phyloP scores from a whole-genome alignment of 2,888 invertebrate genomes.

The Xylocampa areola region DNA sequence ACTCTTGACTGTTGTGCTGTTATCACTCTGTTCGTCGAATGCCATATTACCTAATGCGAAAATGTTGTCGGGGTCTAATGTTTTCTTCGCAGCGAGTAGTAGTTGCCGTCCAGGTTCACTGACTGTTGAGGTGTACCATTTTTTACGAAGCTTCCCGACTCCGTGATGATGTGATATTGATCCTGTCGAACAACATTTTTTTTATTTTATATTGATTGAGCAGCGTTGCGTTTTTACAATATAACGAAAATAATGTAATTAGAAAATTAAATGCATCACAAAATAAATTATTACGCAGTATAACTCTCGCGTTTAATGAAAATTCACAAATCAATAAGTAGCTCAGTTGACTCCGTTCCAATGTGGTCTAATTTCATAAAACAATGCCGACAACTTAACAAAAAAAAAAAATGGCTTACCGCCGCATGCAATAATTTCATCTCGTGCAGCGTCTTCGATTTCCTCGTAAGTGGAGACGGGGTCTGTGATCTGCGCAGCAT shows the following conservation, averaged over 20 bases:
- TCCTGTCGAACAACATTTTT: constrained; percentile 79
- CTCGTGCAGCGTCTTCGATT: constrained; percentile 96
- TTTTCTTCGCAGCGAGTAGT: constrained; percentile 94
- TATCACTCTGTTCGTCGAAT: constrained; percentile 66
- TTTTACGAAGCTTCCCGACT: constrained; percentile 97
- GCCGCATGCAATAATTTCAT: constrained; percentile 97
- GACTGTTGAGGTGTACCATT: constrained; percentile 96
- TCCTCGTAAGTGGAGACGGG: constrained; percentile 95
- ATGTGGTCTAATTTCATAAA: background rate
- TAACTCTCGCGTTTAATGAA: constrained; percentile 30
- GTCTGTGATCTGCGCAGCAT: constrained; percentile 90
- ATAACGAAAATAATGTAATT: background rate
- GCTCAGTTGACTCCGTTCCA: constrained; percentile 31
- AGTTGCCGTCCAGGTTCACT: constrained; percentile 94
- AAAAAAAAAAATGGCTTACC: constrained; percentile 80
- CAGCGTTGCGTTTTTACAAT: no score
- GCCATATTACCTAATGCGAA: constrained; percentile 96
- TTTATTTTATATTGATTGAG: no score
- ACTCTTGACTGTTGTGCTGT: constrained; percentile 67
- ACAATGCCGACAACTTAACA: constrained; percentile 27
- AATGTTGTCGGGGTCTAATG: constrained; percentile 98
- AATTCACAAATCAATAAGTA: background rate
- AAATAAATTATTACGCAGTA: constrained; percentile 18
- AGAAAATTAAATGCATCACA: background rate
- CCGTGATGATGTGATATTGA: constrained; percentile 99